phyloP scores from a whole-genome alignment of 2,888 invertebrate genomes.

The Stomorhina lunata region DNA sequence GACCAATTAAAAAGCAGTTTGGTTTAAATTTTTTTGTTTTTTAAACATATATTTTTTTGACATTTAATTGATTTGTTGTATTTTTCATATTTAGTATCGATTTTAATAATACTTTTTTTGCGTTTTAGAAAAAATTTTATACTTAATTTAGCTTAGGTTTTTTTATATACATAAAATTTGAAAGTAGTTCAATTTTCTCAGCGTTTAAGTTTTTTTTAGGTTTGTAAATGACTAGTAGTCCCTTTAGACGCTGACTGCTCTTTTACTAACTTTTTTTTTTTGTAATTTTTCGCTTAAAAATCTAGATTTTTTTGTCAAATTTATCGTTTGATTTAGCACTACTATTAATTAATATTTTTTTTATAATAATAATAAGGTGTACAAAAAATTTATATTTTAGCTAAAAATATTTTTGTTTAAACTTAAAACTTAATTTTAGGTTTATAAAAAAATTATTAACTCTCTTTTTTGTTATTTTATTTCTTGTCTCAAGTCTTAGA shows the following conservation, averaged over 20 bases:
- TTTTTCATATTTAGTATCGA: constrained; percentile 19
- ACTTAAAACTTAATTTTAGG: constrained; percentile 48
- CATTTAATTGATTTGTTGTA: constrained; percentile 41
- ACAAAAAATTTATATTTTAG: constrained; percentile 41
- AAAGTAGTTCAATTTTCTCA: background rate
- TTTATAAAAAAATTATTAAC: constrained; percentile 39
- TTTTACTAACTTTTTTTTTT: background rate
- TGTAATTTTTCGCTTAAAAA: constrained; percentile 5
- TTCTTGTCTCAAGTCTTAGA: constrained; percentile 61
- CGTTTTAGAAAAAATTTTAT: constrained; percentile 42
- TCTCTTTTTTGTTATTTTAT: constrained; percentile 11
- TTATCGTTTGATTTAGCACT: constrained; percentile 15
- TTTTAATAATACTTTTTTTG: constrained; percentile 50
- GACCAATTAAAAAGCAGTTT: constrained; percentile 37
- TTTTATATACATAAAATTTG: constrained; percentile 28
- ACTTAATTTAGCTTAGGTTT: constrained; percentile 2
- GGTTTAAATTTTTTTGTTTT: constrained; percentile 8
- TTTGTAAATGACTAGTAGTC: constrained; percentile 53
- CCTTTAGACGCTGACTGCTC: constrained; percentile 23
- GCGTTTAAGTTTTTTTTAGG: background rate
- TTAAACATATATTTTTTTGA: constrained; percentile 55
- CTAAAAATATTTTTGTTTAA: constrained; percentile 31
- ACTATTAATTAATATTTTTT: background rate
- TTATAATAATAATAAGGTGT: constrained; percentile 18
- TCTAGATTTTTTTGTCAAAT: background rate